Evolutionary conservation across 2,113 vertebrate species (phyloP), one percentile per base, ranked within the genome.

Genomic region (Andinoacara biseriatus): DNA sequence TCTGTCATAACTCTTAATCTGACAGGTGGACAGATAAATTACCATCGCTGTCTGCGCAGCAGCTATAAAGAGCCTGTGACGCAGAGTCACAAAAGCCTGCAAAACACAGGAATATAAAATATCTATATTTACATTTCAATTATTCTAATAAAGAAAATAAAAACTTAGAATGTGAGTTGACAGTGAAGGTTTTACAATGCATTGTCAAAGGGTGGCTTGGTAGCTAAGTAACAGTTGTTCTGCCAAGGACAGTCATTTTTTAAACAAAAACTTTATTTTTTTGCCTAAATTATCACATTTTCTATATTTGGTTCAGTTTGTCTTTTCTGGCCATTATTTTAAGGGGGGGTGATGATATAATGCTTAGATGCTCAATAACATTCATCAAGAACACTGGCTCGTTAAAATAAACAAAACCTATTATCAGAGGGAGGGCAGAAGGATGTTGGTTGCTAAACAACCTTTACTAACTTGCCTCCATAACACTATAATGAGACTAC

Each of bases 361-460:
- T 40, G 58, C 60, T 77, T 77, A 87, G 61, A 75, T 5, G 31
- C 60, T 78, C 3, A 7, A 84, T 74, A 91, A 89, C 86, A 80
- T 65, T 20, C 38, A 78, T 75, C 54, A 94, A 90, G 93, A 95
- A 93, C 94, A 94, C 62, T 20, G 90, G 87, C 84, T 86, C 91
- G 92, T 90, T 83, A 88, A 92, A 94, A 96, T 93, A 89, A 91
- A 91, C 80, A 96, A 94, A 94, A 93, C 67, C 10, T 91, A 94
- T 96, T 96, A 96, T 96, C 95, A 94, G 92, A 87, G 63, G 81
- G 54, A 89, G 81, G 22, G 87, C 92, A 94, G 90, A 94, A 95
- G 95, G 95, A 96, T 95, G 94, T 93, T 90, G 89, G 93, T 92
- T 93, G 94, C 95, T 89, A 89, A 90, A 92, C 86, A 91, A 87